Evolutionary conservation across 2,888 invertebrate genomes (phyloP).

Genomic region (Noctua pronuba): DNA sequence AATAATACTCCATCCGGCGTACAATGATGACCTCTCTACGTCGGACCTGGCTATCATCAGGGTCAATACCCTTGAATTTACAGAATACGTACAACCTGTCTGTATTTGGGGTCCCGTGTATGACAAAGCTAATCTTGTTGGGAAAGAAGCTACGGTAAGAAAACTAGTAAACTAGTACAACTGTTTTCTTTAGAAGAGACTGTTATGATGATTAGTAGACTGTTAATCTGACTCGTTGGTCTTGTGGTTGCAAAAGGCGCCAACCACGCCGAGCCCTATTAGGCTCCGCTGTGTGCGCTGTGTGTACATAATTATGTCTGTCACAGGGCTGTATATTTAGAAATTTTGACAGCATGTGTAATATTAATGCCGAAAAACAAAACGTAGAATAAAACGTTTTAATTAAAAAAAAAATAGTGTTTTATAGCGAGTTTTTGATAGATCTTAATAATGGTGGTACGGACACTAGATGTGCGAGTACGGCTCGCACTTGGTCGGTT

Average conservation of each 20-base stretch:
- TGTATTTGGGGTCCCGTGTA: slow-evolving; percentile 87
- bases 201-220: neutral
- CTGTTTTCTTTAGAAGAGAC: neutral
- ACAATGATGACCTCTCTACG: slow-evolving; percentile 74
- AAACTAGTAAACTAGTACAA: neutral
- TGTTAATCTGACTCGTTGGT: neutral
- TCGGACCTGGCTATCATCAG: slow-evolving; percentile 85
- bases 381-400: too few relatives aligned
- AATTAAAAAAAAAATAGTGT: too few relatives aligned
- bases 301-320: neutral
- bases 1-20: slow-evolving; percentile 83
- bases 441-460: too few relatives aligned
- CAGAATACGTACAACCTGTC: slow-evolving; percentile 85
- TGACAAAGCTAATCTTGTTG: slow-evolving; percentile 79
- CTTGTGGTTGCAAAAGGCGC: neutral
- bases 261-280: neutral
- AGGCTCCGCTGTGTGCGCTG: neutral
- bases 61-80: slow-evolving; percentile 77
- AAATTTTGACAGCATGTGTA: neutral
- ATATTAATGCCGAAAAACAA: neutral
- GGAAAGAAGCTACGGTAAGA: slow-evolving; percentile 81
- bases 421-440: neutral
- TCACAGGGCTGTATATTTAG: neutral
- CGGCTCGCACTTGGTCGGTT: too few relatives aligned
- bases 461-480: too few relatives aligned